phyloP scores from a whole-genome alignment of 37 sponge, comb jelly and placozoan species.

The Petrosia ficiformis region DNA sequence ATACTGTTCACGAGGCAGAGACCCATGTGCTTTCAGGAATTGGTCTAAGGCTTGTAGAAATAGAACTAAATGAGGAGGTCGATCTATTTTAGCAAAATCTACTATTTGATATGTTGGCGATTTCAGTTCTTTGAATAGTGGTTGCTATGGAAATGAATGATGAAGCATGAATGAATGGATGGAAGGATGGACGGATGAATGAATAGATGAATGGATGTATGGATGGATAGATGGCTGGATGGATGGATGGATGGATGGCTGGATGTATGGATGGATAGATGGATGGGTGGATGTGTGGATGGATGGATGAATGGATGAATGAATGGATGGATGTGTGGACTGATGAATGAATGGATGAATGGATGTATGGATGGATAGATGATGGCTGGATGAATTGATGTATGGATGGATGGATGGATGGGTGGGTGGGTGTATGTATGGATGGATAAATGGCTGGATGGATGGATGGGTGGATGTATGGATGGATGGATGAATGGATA shows the following conservation, averaged over 20 bases:
- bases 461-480: not conserved
- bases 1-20: not conserved
- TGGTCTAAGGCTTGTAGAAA: slow-evolving; percentile 49
- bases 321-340: not conserved
- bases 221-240: not conserved
- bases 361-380: not conserved
- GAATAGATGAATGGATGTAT: not conserved
- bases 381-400: not conserved
- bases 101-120: slow-evolving; percentile 50
- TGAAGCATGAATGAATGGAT: not conserved
- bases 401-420: not conserved
- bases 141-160: slow-evolving; percentile 34
- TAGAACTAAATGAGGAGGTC: slow-evolving; percentile 33
- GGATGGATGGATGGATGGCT: not conserved
- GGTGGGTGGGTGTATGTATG: not conserved
- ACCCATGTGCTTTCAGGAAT: slow-evolving; percentile 6
- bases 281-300: not conserved
- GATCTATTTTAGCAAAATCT: slow-evolving; percentile 82
- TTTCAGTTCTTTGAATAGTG: slow-evolving; percentile 58
- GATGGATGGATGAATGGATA: not conserved
- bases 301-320: not conserved
- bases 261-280: not conserved
- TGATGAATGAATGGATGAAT: not conserved
- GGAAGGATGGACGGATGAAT: not conserved
- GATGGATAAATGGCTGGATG: not conserved